Conservation (phyloP, 2,797 vertebrate species). For the Acropternis orthonyx region DNA sequence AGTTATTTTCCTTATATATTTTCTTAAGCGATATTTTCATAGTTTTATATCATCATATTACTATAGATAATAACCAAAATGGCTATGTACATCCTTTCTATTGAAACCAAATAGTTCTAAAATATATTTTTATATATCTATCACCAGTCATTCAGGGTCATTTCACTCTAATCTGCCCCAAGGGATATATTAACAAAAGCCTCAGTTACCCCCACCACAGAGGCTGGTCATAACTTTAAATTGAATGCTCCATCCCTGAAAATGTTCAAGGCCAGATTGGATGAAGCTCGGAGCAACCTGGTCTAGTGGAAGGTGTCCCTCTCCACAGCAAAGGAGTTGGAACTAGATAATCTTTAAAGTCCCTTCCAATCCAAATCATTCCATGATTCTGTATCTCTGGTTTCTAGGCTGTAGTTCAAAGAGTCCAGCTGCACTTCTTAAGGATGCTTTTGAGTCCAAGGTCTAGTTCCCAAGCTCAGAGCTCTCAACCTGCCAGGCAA, state of each 20-base stretch:
- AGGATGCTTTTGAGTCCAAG: not conserved
- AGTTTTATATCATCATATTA: not conserved
- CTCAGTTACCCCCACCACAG: not conserved
- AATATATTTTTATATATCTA: not conserved
- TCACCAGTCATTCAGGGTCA: not conserved
- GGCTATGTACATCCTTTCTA: not conserved
- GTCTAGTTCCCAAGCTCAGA: not conserved
- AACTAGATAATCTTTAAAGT: not conserved
- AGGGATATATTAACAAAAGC: not conserved
- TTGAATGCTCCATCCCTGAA: not conserved
- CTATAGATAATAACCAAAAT: not conserved
- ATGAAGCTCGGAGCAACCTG: not conserved
- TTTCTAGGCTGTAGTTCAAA: not conserved
- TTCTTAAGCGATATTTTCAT: not conserved
- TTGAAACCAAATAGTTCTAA: not conserved
- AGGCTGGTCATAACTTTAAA: not conserved
- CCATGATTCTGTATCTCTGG: fast-evolving
- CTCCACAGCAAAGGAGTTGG: not conserved
- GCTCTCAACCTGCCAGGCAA: not conserved
- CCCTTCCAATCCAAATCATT: not conserved
- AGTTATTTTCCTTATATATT: not conserved
- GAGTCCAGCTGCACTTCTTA: not conserved
- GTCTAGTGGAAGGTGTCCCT: not conserved
- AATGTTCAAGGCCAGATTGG: not conserved
- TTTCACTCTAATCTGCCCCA: not conserved